These are phyloP conservation scores for Actinemys pallida DNA, from an alignment of 2,113 vertebrate genomes.

Conservation along the genomic window DNA sequence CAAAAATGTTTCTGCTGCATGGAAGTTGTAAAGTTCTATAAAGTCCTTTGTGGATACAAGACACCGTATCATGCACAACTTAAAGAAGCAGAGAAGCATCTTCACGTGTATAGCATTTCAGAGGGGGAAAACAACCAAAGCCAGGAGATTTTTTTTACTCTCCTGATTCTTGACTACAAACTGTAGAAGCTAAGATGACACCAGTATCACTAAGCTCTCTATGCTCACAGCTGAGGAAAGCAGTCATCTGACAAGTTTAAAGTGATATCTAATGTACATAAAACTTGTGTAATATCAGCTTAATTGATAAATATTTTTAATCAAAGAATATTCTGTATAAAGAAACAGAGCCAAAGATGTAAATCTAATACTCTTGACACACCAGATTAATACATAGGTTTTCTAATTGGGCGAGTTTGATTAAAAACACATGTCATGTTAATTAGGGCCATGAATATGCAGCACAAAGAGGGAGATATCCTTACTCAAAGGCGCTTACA, in stretches of 20 bases:
- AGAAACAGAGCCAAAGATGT: neutral
- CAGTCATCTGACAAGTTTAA: slow-evolving; percentile 2
- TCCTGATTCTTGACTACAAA: no score
- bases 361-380: neutral
- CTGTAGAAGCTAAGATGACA: slow-evolving; percentile 27
- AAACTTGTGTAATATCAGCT: neutral
- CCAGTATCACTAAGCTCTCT: slow-evolving; percentile 13
- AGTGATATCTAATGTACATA: neutral
- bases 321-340: neutral
- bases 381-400: neutral
- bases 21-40: neutral
- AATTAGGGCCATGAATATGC: neutral
- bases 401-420: neutral
- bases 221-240: slow-evolving; percentile 44
- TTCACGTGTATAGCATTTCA: neutral
- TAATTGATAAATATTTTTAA: neutral
- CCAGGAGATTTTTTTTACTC: no score
- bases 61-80: neutral
- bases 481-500: neutral
- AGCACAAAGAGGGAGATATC: neutral
- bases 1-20: neutral
- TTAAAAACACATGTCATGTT: neutral
- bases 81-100: neutral
- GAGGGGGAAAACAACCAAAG: neutral
- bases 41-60: slow-evolving; percentile 29